These are phyloP conservation scores for Apodemia mormo DNA, from an alignment of 2,888 invertebrate species.

Conservation along the genomic window DNA sequence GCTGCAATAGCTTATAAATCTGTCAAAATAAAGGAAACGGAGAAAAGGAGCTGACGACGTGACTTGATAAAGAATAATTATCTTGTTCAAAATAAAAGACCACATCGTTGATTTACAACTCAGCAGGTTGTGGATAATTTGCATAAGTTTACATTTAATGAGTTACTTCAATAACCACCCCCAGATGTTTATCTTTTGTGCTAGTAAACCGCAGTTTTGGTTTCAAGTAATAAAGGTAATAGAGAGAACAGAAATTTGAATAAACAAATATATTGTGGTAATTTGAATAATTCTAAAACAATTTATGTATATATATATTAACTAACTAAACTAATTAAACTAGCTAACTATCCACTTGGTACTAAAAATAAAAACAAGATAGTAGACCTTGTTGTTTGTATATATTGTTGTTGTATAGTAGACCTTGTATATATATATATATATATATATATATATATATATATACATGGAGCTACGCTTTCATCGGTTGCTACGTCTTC, in stretches of 20 bases:
- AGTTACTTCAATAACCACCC: not conserved
- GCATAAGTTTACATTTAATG: not conserved
- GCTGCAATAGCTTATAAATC: conserved; percentile 8
- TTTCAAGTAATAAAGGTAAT: not conserved
- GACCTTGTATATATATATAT: too few species aligned
- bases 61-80: conserved; percentile 14
- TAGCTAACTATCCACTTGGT: too few species aligned
- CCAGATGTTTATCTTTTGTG: not conserved
- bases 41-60: conserved; percentile 9
- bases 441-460: too few species aligned
- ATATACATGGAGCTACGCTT: too few species aligned
- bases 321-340: too few species aligned
- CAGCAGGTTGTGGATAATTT: not conserved
- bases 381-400: too few species aligned
- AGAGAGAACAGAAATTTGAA: not conserved
- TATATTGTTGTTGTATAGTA: too few species aligned
- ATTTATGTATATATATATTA: too few species aligned
- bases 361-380: too few species aligned
- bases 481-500: too few species aligned
- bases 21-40: not conserved
- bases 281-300: too few species aligned
- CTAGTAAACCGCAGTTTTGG: not conserved
- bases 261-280: too few species aligned
- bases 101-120: not conserved
- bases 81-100: not conserved